Evolutionary conservation across 1,140 invertebrate species (phyloP).

Genomic region (Pinna nobilis): DNA sequence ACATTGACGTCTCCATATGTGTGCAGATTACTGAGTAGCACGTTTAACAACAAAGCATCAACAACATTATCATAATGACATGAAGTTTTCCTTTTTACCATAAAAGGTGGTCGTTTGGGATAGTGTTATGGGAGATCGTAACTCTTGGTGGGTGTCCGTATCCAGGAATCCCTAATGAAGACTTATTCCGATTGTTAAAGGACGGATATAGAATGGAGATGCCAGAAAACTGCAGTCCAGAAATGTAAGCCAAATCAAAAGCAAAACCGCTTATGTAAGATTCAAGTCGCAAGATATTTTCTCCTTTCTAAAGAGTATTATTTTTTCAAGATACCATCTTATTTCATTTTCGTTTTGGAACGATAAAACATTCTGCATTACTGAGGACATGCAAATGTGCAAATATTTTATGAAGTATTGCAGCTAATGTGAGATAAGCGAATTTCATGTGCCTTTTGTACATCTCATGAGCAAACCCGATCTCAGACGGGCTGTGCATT

Average conservation of each 20-base stretch:
- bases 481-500: too few species aligned
- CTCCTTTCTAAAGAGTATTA: background rate
- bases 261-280: constrained; percentile 2
- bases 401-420: too few species aligned
- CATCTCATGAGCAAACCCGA: too few species aligned
- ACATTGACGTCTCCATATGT: too few species aligned
- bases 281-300: background rate
- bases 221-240: constrained; percentile 64
- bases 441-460: too few species aligned
- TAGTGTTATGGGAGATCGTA: constrained; percentile 78
- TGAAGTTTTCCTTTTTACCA: background rate
- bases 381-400: too few species aligned
- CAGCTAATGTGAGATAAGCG: too few species aligned
- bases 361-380: too few species aligned
- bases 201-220: constrained; percentile 92
- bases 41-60: too few species aligned
- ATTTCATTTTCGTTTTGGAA: background rate
- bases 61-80: too few species aligned
- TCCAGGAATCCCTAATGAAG: constrained; percentile 79
- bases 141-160: constrained; percentile 77
- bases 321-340: background rate
- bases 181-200: constrained; percentile 87
- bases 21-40: too few species aligned
- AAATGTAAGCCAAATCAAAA: constrained; percentile 55
- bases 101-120: constrained; percentile 75